phyloP scores from a whole-genome alignment of 2,797 vertebrate species.

The Cheirogaleus major region DNA sequence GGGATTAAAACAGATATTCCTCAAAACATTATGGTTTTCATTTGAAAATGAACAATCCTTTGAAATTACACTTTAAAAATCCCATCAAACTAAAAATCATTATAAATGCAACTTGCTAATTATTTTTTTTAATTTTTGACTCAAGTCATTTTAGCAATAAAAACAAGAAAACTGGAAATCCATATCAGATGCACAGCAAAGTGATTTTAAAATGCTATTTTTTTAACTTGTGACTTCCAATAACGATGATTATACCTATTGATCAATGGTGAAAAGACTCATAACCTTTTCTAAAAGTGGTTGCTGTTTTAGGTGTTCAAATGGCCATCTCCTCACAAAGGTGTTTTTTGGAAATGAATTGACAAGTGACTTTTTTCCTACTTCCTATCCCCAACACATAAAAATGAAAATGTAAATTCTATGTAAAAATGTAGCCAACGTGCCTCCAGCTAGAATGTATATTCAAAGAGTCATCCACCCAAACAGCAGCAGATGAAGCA shows the following conservation, averaged over 20 bases:
- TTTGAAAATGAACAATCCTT: constrained; percentile 50
- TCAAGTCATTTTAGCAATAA: constrained; percentile 28
- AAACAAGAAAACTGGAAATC: constrained; percentile 34
- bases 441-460: constrained; percentile 56
- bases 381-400: constrained; percentile 29
- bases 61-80: constrained; percentile 28
- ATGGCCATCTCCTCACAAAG: constrained; percentile 34
- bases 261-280: constrained; percentile 42
- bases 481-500: constrained; percentile 55
- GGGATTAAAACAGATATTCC: constrained; percentile 30
- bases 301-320: constrained; percentile 60
- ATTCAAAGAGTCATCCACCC: constrained; percentile 59
- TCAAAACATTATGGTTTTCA: constrained; percentile 45
- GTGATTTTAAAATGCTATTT: constrained; percentile 53
- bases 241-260: constrained; percentile 43
- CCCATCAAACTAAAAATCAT: constrained; percentile 39
- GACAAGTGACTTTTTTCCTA: constrained; percentile 42
- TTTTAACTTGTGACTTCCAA: constrained; percentile 27
- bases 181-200: constrained; percentile 33
- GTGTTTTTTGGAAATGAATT: constrained; percentile 27
- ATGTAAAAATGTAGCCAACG: constrained; percentile 46
- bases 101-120: constrained; percentile 13
- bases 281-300: constrained; percentile 42
- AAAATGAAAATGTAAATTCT: constrained; percentile 70
- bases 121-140: constrained; percentile 24